Base-by-base conservation (phyloP, 2,113 vertebrate species). In the Ptychochromis oligacanthus region DNA sequence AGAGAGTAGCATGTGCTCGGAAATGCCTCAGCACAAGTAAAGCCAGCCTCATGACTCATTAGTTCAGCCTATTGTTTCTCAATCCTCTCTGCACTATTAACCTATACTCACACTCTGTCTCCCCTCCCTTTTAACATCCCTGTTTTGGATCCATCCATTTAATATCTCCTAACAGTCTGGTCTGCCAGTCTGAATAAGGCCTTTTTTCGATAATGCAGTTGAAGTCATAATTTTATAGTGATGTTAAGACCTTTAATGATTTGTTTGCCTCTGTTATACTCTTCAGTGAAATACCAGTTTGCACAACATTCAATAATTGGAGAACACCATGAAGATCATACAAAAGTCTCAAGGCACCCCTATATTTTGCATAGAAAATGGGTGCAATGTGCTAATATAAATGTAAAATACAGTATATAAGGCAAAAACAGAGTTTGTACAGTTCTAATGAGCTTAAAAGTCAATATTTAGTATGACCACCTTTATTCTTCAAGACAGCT, bases 31-130 rank as follows among this genome's bases (percentile, higher is more conserved):
- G 88, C 87, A 84, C 57, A 46, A 88, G 82, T 77, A 82, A 93
- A 93, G 78, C 91, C 84, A 9, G 60, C 70, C 54, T 86, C 87
- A 91, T 86, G 90, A 89, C 67, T 89, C 93, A 93, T 90, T 92
- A 90, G 75, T 46, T 60, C 67, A 20, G 57, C 6, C 93, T 67
- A 91, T 93, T 94, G 91, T 94, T 84, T 90, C 86, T 70, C 86
- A 87, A 91, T 90, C 87, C 91, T 88, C 85, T 81, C 67, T 84
- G 86, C 86, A 84, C 87, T 90, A 34, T 88, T 88, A 84, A 89
- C 85, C 90, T 80, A 89, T 75, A 54, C 59, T 70, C 26, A 7
- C 57, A 52, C 79, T 12, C 36, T 38, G 15, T 60, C 60, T 36
- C 40, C 2, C 79, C 55, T 18, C 72, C 83, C 67, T 62, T 86